These are phyloP conservation scores for Temnothorax curvispinosus DNA, from an alignment of 1,140 invertebrate genomes.

Conservation along the genomic window DNA sequence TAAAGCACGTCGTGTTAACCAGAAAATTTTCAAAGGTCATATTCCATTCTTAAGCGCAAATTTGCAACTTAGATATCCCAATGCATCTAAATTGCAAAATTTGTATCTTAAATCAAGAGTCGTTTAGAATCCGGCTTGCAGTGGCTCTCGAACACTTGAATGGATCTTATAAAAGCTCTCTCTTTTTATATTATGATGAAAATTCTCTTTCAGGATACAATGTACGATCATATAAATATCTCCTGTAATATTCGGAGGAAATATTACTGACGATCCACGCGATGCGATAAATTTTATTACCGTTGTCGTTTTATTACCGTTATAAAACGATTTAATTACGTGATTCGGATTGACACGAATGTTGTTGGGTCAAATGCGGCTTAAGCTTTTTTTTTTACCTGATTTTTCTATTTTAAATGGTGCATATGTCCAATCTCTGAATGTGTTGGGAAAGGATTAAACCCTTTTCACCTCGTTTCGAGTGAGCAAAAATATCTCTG, in stretches of 20 bases:
- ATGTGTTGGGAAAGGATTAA: slow-evolving; percentile 56
- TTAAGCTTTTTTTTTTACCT: slow-evolving; percentile 61
- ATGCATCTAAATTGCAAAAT: slow-evolving; percentile 15
- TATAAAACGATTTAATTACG: slow-evolving; percentile 67
- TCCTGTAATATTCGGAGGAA: not conserved
- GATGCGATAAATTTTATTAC: slow-evolving; percentile 25
- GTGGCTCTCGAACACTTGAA: not conserved
- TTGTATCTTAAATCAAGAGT: not conserved
- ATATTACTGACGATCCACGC: not conserved
- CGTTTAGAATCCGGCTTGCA: not conserved
- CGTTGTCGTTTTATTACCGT: slow-evolving; percentile 20
- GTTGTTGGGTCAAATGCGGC: slow-evolving; percentile 30
- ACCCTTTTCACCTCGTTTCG: slow-evolving; percentile 52
- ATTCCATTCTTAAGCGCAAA: not conserved
- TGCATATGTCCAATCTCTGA: slow-evolving; percentile 60
- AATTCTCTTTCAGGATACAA: not conserved
- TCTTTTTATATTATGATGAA: not conserved
- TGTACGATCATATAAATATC: not conserved
- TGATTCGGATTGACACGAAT: slow-evolving; percentile 56
- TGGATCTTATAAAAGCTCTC: not conserved
- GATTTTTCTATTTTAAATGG: slow-evolving; percentile 57
- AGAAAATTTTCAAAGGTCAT: slow-evolving; percentile 1
- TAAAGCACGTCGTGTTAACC: not conserved
- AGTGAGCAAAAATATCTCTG: slow-evolving; percentile 58
- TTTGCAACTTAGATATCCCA: not conserved